Conservation (phyloP, 2,113 vertebrate species). For the Hypocryptadius cinnamomeus region DNA sequence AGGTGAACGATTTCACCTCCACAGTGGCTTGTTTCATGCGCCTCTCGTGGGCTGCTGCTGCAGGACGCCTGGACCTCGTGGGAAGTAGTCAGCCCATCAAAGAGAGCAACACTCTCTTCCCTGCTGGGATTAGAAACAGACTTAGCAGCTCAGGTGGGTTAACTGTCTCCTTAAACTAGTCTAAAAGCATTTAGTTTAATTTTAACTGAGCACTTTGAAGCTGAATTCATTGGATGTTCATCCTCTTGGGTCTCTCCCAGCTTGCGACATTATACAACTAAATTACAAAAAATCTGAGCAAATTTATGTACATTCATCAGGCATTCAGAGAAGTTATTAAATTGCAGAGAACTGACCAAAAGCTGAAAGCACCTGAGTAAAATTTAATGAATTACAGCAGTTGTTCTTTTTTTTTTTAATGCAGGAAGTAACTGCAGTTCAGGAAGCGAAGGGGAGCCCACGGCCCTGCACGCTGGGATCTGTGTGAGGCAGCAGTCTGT, state of each 20-base stretch:
- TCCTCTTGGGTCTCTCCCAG: neutral
- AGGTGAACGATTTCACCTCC: constrained; percentile 92
- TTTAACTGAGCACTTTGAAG: neutral
- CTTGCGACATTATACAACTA: neutral
- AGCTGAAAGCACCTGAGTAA: neutral
- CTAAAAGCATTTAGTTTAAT: neutral
- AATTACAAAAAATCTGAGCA: neutral
- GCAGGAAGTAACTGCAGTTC: constrained; percentile 97
- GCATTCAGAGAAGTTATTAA: neutral
- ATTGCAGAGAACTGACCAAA: neutral
- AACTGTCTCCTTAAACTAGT: neutral
- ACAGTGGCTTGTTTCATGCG: constrained; percentile 98
- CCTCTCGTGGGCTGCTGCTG: constrained; percentile 95
- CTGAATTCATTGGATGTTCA: neutral
- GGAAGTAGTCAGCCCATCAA: constrained; percentile 95
- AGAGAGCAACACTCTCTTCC: constrained; percentile 88
- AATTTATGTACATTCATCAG: neutral
- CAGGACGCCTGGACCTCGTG: constrained; percentile 91
- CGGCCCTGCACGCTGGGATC: constrained; percentile 88
- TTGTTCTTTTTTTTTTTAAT: neutral
- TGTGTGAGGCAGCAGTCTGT: constrained; percentile 92
- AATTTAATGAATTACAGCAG: neutral
- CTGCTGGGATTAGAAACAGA: constrained; percentile 86
- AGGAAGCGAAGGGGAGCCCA: constrained; percentile 91
- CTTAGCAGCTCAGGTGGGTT: constrained; percentile 93